These are phyloP conservation scores for Holothuria leucospilota DNA, from an alignment of 53 echinoderm and acorn worm species.

Conservation along the genomic window DNA sequence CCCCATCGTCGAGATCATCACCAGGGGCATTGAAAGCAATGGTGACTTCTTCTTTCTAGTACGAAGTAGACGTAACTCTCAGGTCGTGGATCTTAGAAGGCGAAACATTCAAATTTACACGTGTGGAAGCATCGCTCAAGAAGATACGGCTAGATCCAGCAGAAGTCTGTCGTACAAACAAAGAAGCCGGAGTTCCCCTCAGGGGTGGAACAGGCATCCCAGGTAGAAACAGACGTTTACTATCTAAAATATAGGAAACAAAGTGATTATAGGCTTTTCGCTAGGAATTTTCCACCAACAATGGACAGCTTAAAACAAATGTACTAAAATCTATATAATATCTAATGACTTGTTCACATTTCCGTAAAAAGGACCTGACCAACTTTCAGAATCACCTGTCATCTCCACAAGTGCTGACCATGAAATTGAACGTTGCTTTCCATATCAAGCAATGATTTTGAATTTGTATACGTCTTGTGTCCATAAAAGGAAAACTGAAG, in stretches of 20 bases:
- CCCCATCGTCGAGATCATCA: background rate
- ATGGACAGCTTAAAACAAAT: too few relatives aligned
- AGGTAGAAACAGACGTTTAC: background rate
- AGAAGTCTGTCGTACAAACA: background rate
- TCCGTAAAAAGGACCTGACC: too few relatives aligned
- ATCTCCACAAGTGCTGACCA: too few relatives aligned
- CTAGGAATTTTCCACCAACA: too few relatives aligned
- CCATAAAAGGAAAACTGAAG: too few relatives aligned
- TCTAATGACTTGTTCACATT: too few relatives aligned
- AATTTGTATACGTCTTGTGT: too few relatives aligned
- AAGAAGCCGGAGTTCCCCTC: constrained; percentile 2
- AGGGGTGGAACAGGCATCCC: background rate
- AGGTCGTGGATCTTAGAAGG: constrained; percentile 16
- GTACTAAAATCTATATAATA: too few relatives aligned
- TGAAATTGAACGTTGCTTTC: too few relatives aligned
- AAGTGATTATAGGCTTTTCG: too few relatives aligned
- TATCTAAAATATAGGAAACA: background rate
- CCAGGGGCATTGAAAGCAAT: constrained; percentile 14
- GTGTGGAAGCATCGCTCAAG: background rate
- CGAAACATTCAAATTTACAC: background rate
- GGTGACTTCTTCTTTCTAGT: background rate
- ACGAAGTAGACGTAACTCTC: constrained; percentile 9
- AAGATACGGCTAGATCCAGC: background rate
- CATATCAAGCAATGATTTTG: too few relatives aligned
- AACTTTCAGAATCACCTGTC: too few relatives aligned